Evolutionary conservation across 2,113 vertebrate genomes (phyloP), one percentile per base, ranked within the genome.

Genomic region (Setophaga petechia): DNA sequence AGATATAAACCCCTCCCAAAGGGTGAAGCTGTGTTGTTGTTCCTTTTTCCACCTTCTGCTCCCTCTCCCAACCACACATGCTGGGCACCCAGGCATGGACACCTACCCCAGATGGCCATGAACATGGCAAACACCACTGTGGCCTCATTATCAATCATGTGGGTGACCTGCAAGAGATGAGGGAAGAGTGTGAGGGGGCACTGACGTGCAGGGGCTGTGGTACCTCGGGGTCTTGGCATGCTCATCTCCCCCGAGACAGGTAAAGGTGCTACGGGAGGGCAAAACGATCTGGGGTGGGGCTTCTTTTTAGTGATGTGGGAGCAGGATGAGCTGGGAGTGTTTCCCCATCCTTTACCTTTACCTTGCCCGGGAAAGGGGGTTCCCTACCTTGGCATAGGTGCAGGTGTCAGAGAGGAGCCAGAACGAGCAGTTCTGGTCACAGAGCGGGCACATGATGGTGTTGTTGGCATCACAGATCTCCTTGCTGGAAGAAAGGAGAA

Each of bases 41-140:
- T 84, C 35, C 2, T 0, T n/a, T 79, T 67, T 23, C 41, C 22
- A 58, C 35, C 39, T 79, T 30, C 22, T 55, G 7, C 8, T 79
- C 49, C 37, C 41, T 35, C 20, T 31, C n/a, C 33, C 30, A 12
- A 0, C 25, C 14, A 4, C 0, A 2, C 20, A 41, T 28, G 24
- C 62, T 39, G 7, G 47, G 44, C 49, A 71, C 57, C 22, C 5
- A 27, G 68, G 28, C 10, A 0, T 12, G 3, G 44, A 7, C 30
- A 98, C 99, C 97, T 97, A 99, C 99, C 99, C 99, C 99, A 99
- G 78, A 99, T 73, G 1, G 99, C 99, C 99, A 99, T 99, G 95
- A 98, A 98, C 63, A 99, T 98, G 25, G 99, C 99, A 63, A 99
- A 99, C n/a, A 97, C 20, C 62, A 99, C 98, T 0, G 99, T 99